phyloP scores from a whole-genome alignment of 2,888 invertebrate species.

The Ptycholaimellus sp. region DNA sequence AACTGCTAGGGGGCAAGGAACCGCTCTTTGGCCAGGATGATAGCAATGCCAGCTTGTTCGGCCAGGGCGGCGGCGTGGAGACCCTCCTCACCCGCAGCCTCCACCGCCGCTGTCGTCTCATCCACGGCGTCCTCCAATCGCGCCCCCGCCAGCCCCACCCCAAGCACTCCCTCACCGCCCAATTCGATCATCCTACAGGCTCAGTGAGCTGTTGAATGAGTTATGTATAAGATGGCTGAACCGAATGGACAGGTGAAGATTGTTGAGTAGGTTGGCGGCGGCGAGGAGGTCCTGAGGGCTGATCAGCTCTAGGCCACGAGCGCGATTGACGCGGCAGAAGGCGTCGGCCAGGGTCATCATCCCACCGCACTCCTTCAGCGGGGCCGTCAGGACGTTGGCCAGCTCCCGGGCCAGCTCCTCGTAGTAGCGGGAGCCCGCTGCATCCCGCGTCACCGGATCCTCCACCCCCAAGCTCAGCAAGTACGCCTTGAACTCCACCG shows the following conservation, averaged over 20 bases:
- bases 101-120: constrained; percentile 26
- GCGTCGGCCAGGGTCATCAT: constrained; percentile 90
- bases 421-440: constrained; percentile 62
- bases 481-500: constrained; percentile 78
- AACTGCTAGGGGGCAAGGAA: constrained; percentile 9
- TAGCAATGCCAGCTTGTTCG: constrained; percentile 52
- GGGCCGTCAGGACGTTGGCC: constrained; percentile 50
- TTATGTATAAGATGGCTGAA: too few relatives aligned
- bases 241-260: too few relatives aligned
- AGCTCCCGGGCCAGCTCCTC: constrained; percentile 60
- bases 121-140: constrained; percentile 30
- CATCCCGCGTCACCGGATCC: constrained; percentile 81
- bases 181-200: constrained; percentile 47
- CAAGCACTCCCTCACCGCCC: constrained; percentile 83
- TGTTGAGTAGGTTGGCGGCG: too few relatives aligned
- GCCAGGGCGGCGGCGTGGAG: constrained; percentile 60
- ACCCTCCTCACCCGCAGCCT: constrained; percentile 43
- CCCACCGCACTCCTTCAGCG: constrained; percentile 65
- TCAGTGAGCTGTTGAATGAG: not conserved
- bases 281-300: too few relatives aligned
- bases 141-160: constrained; percentile 51
- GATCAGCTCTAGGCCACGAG: constrained; percentile 69
- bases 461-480: constrained; percentile 85
- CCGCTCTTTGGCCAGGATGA: constrained; percentile 64
- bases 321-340: constrained; percentile 84